Evolutionary conservation across 2,888 invertebrate genomes (phyloP).

Genomic region (Parochlus steinenii): DNA sequence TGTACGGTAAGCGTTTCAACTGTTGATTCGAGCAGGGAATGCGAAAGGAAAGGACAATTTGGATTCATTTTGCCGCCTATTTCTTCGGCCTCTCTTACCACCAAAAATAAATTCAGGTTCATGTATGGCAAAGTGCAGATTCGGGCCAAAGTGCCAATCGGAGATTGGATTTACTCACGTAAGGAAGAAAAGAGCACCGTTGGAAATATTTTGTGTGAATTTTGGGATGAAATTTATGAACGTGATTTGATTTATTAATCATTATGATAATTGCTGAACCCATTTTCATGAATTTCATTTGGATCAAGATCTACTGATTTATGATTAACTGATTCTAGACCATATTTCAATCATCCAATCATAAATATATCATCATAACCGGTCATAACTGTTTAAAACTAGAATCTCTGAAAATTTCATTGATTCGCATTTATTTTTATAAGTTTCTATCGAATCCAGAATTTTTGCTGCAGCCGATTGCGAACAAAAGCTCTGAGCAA

Average conservation of each 20-base stretch:
- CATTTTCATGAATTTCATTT: not conserved
- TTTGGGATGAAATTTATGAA: not conserved
- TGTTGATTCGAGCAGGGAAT: conserved; percentile 3
- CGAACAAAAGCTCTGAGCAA: conserved; percentile 1
- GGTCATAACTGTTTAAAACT: no score
- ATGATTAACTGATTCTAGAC: no score
- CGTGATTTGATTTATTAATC: not conserved
- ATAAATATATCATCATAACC: no score
- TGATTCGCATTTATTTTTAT: no score
- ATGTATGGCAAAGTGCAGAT: conserved; percentile 4
- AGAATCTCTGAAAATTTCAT: no score
- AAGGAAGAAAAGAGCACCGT: no score
- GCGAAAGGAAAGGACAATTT: conserved; percentile 7
- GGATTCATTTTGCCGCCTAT: conserved; percentile 9
- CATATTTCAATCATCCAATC: no score
- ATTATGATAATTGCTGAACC: not conserved
- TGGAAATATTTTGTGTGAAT: no score
- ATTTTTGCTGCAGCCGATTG: conserved; percentile 2
- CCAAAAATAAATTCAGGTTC: conserved; percentile 6
- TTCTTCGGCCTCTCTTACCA: conserved; percentile 5
- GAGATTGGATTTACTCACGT: conserved; percentile 5
- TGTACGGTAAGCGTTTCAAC: conserved; percentile 6
- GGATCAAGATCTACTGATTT: no score
- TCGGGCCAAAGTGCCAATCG: conserved; percentile 2
- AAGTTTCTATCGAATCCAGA: no score